A percentile compares a stretch with the other conserved stretches of the same genome.
Conservation (phyloP, 2,888 invertebrate genomes). For the Cryptocephalus primarius region DNA sequence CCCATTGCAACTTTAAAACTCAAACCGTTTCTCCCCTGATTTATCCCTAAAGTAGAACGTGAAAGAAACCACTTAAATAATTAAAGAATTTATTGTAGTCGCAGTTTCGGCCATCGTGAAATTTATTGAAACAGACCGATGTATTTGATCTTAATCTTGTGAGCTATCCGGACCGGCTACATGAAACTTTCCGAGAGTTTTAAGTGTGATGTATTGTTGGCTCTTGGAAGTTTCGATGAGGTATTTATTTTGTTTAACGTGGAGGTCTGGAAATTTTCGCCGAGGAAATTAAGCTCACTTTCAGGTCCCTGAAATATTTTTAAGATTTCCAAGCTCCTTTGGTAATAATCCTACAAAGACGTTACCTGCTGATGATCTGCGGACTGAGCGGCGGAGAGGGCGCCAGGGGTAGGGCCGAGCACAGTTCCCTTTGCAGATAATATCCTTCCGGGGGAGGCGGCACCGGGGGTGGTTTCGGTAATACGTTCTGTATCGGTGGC, state of each 20-base stretch:
- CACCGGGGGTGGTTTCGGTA: conserved; percentile 50
- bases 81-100: conserved; percentile 2
- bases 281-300: background rate
- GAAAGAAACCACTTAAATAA: conserved; percentile 1
- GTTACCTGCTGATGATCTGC: conserved; percentile 6
- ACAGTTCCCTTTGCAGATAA: conserved; percentile 39
- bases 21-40: no score
- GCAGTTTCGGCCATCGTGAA: background rate
- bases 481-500: conserved; percentile 43
- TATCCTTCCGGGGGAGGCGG: conserved; percentile 53
- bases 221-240: background rate
- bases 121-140: conserved; percentile 1
- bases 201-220: background rate
- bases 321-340: no score
- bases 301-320: no score
- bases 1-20: no score
- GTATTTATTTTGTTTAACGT: background rate
- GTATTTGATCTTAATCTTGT: conserved; percentile 3
- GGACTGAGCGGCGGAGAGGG: conserved; percentile 26
- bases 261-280: background rate
- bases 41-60: no score
- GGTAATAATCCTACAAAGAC: no score
- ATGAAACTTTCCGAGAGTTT: background rate
- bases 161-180: background rate
- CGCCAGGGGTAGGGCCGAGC: conserved; percentile 22